Evolutionary conservation across 1,140 invertebrate species (phyloP).

Genomic region (Oppia nitens): DNA sequence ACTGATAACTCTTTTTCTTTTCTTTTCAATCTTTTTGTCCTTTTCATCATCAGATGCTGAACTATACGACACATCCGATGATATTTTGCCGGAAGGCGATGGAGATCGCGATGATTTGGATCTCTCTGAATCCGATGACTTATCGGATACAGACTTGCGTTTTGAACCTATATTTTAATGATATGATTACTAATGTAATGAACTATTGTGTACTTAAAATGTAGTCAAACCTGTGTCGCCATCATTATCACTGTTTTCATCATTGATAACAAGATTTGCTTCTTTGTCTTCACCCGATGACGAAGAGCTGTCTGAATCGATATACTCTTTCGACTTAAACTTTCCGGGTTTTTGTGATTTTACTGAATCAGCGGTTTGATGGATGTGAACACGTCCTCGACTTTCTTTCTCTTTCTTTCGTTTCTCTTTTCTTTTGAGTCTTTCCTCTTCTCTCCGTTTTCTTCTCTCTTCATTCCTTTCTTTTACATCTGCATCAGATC

Average conservation of each 20-base stretch:
- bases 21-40: background rate
- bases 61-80: no score
- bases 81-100: no score
- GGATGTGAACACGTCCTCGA: background rate
- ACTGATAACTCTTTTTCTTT: no score
- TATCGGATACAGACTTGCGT: background rate
- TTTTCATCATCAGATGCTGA: no score
- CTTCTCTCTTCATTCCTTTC: slow-evolving; percentile 22
- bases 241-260: background rate
- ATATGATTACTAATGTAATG: background rate
- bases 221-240: background rate
- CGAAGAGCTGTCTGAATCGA: slow-evolving; percentile 9
- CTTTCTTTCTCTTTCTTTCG: slow-evolving; percentile 5
- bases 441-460: slow-evolving; percentile 13
- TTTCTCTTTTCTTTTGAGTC: slow-evolving; percentile 10
- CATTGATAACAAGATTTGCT: background rate
- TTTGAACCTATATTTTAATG: background rate
- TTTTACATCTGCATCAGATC: slow-evolving; percentile 14
- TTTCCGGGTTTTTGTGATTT: slow-evolving; percentile 3
- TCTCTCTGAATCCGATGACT: background rate
- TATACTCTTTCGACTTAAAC: slow-evolving; percentile 15
- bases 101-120: no score
- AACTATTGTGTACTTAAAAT: background rate
- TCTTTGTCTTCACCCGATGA: background rate
- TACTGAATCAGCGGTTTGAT: background rate